Evolutionary conservation across 2,113 vertebrate species (phyloP), one percentile per base, ranked within the genome.

Genomic region (Sinocyclocheilus anshuiensis): DNA sequence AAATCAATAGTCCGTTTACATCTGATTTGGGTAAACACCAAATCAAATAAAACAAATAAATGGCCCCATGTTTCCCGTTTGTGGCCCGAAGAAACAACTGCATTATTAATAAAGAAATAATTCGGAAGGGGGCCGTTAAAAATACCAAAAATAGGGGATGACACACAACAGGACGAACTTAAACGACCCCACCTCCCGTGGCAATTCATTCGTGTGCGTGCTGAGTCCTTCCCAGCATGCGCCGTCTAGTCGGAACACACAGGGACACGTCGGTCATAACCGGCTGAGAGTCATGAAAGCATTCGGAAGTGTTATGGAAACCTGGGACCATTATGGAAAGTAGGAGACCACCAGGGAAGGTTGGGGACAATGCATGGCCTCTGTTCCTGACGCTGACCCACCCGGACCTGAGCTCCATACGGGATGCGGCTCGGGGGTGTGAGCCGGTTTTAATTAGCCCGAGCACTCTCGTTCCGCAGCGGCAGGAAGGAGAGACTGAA

Each of bases 401-500:
- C 33, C 77, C 42, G 42, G 24, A 81, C 79, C 79, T 63, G 77
- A 45, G 77, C 57, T 13, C 55, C 55, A 80, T 63, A 63, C 22
- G 33, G 55, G 79, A 67, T 81, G 61, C 42, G 42, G 29, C 53
- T 18, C 53, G 6, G 77, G 77, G 77, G 29, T 59, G 29, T 39
- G 53, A 67, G 39, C 1, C 15, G 12, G 18, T 83, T 72, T 72
- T 83, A 69, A 83, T 83, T 83, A 83, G 81, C 81, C 48, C 1
- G 26, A 36, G 63, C 26, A 3, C 63, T 83, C 79, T 48, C 24
- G 61, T 67, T 81, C 79, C 79, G 11, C 59, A 81, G 79, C 61
- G 39, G 61, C 81, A 83, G 81, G 81, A 83, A 83, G 81, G 48
- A 83, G 63, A 83, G 81, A 83, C 81, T 71, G 29, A 83, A 83